Conservation (phyloP, 2,888 invertebrate genomes). For the Lypha dubia region DNA sequence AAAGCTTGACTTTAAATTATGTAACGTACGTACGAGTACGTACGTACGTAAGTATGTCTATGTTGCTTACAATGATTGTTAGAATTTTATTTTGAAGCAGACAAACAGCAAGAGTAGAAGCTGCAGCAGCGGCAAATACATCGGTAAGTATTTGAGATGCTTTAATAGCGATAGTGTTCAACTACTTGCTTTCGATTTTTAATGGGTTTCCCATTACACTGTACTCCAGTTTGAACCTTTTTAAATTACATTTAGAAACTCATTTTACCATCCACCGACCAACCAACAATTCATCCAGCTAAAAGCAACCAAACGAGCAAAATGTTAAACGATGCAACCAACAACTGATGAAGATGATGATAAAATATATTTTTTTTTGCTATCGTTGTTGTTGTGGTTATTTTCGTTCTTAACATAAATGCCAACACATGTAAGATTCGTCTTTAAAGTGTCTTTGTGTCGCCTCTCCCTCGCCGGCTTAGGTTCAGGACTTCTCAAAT, state of each 20-base stretch:
- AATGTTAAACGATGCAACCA: conserved; percentile 67
- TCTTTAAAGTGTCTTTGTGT: conserved; percentile 61
- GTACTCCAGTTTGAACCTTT: conserved; percentile 35
- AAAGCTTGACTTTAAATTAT: conserved; percentile 50
- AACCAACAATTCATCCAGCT: conserved; percentile 14
- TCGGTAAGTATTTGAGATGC: conserved; percentile 57
- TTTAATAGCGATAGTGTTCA: conserved; percentile 66
- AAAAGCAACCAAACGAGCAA: conserved; percentile 48
- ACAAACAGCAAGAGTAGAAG: too few species aligned
- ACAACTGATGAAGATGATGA: conserved; percentile 67
- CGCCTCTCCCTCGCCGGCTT: conserved; percentile 7
- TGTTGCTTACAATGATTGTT: conserved; percentile 43
- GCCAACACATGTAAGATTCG: conserved; percentile 69
- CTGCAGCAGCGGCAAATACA: conserved; percentile 28
- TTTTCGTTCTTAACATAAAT: conserved; percentile 60
- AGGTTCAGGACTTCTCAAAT: conserved; percentile 47
- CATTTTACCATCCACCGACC: conserved; percentile 13
- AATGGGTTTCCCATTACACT: conserved; percentile 70
- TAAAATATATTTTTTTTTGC: conserved; percentile 53
- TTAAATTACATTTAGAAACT: conserved; percentile 34
- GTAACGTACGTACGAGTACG: conserved; percentile 48
- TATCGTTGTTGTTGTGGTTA: conserved; percentile 18
- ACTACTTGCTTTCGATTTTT: conserved; percentile 71
- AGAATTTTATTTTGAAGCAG: conserved; percentile 25
- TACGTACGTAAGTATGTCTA: not conserved